Percentiles rank a stretch among this genome's conserved stretches.
These are phyloP conservation scores for Motacilla alba DNA, from an alignment of 2,113 vertebrate species.

Conservation along the genomic window DNA sequence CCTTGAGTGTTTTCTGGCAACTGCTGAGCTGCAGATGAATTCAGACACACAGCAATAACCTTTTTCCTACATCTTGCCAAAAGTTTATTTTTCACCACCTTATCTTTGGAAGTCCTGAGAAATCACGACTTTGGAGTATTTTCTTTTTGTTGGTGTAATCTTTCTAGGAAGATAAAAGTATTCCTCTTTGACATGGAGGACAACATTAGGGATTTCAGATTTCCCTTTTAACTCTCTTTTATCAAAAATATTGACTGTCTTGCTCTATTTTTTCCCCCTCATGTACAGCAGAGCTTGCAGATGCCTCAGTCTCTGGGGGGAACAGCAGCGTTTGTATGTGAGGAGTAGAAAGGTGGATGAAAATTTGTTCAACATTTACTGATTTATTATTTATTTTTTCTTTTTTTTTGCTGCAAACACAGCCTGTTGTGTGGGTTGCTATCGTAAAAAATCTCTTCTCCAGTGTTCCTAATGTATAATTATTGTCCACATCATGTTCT, in stretches of 20 bases:
- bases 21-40: neutral
- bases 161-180: slow-evolving; percentile 7
- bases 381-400: neutral
- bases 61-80: neutral
- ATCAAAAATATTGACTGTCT: neutral
- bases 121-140: neutral
- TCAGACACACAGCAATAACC: neutral
- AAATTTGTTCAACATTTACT: neutral
- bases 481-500: neutral
- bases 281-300: neutral
- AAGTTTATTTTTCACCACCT: neutral
- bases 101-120: neutral
- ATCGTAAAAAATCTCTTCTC: neutral
- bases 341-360: neutral
- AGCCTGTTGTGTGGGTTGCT: neutral
- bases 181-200: neutral
- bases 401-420: neutral
- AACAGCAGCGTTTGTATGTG: neutral
- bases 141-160: neutral
- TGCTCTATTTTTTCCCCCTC: neutral
- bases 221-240: neutral
- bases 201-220: slow-evolving; percentile 23
- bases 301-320: neutral
- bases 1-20: neutral
- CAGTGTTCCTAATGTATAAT: neutral